phyloP scores from a whole-genome alignment of 2,113 vertebrate species.

The Megaleporinus macrocephalus region DNA sequence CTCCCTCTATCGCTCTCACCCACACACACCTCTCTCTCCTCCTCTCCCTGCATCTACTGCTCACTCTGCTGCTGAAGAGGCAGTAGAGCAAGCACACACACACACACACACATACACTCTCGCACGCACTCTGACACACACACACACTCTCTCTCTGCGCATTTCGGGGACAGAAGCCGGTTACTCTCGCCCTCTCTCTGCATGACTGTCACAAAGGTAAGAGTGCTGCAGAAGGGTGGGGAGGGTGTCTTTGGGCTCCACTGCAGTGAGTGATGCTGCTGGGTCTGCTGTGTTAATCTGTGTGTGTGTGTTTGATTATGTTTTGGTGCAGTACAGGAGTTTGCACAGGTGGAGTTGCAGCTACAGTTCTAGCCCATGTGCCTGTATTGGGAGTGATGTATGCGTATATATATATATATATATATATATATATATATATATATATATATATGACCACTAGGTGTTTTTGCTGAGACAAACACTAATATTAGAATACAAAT shows the following conservation, averaged over 20 bases:
- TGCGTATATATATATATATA: too few species aligned
- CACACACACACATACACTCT: not conserved
- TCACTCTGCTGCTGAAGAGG: constrained; percentile 25
- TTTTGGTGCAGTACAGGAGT: constrained; percentile 47
- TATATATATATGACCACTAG: too few species aligned
- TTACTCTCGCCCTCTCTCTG: constrained; percentile 80
- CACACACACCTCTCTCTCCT: constrained; percentile 52
- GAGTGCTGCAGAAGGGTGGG: constrained; percentile 47
- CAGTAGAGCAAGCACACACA: not conserved
- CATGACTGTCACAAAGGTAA: constrained; percentile 96
- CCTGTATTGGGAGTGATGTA: too few species aligned
- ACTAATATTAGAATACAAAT: not conserved
- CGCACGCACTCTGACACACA: not conserved
- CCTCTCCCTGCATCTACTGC: constrained; percentile 21
- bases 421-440: too few species aligned
- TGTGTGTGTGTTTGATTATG: constrained; percentile 24
- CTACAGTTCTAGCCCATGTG: not conserved
- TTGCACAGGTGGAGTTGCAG: constrained; percentile 22
- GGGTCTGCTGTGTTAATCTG: constrained; percentile 25
- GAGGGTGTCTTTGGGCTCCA: not conserved
- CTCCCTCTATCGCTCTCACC: constrained; percentile 58
- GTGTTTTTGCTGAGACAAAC: too few species aligned
- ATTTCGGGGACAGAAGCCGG: constrained; percentile 71
- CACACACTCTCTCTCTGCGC: constrained; percentile 59
- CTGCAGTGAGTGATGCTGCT: constrained; percentile 41